Evolutionary conservation across 2,113 vertebrate species (phyloP).

Genomic region (Patagioenas fasciata): DNA sequence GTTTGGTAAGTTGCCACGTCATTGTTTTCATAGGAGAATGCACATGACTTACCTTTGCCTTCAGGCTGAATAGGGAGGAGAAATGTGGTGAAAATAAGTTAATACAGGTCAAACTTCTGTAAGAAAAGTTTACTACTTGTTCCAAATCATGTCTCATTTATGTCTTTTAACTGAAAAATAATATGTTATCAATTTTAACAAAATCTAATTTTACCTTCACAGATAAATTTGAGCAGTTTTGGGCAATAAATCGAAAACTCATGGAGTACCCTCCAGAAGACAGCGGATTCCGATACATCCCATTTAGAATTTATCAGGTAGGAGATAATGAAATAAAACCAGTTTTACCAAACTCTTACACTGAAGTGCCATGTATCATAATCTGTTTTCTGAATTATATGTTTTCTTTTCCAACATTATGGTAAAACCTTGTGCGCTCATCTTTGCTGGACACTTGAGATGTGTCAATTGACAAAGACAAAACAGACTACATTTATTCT

Average conservation of each 20-base stretch:
- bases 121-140: background rate
- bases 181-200: constrained; percentile 1
- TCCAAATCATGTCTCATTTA: background rate
- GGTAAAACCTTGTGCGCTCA: background rate
- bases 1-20: background rate
- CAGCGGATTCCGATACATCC: constrained; percentile 94
- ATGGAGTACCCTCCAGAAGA: constrained; percentile 96
- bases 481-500: background rate
- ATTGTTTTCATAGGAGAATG: background rate
- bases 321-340: background rate
- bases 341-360: background rate
- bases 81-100: background rate
- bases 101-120: background rate
- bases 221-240: constrained; percentile 99
- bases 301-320: constrained; percentile 99
- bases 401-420: background rate
- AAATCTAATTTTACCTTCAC: constrained; percentile 65
- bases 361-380: background rate
- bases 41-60: background rate
- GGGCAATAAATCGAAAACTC: constrained; percentile 98
- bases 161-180: background rate
- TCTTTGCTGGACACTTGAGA: background rate
- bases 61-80: background rate
- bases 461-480: background rate
- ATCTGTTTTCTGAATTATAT: background rate